Percentiles rank a stretch among this genome's conserved stretches.
Conservation (phyloP, 2,888 invertebrate species). For the Agonopterix heracliana region DNA sequence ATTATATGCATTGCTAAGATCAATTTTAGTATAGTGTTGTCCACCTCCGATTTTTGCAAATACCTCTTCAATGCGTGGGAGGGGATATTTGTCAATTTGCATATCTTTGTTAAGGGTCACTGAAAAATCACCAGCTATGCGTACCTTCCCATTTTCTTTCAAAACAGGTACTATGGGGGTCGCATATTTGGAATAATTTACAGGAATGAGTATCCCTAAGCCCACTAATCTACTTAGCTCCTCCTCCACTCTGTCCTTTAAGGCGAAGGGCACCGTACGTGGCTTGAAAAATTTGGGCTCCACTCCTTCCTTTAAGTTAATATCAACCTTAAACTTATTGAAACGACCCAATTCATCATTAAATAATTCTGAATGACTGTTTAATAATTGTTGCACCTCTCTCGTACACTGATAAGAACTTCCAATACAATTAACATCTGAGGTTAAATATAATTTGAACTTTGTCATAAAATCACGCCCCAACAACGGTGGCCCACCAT, state of each 20-base stretch:
- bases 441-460: neutral
- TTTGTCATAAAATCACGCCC: neutral
- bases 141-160: neutral
- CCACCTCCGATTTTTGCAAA: conserved; percentile 1
- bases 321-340: neutral
- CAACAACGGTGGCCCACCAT: conserved; percentile 5
- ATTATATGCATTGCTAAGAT: conserved; percentile 1
- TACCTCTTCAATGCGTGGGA: conserved; percentile 1
- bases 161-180: neutral
- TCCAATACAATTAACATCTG: neutral
- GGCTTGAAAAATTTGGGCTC: conserved; percentile 2
- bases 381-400: neutral
- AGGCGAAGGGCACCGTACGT: neutral
- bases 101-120: conserved; percentile 1
- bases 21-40: neutral
- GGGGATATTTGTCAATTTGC: neutral
- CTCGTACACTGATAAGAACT: neutral
- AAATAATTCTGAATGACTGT: neutral
- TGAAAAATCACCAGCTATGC: conserved; percentile 2
- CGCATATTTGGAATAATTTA: neutral
- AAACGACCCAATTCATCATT: conserved; percentile 1
- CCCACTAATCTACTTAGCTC: conserved; percentile 3
- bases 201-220: conserved; percentile 1
- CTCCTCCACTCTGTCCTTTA: neutral
- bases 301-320: too few relatives aligned